A percentile compares a stretch with the other conserved stretches of the same genome.
Conservation (phyloP, 1,140 invertebrate species). For the Eciton burchellii region DNA sequence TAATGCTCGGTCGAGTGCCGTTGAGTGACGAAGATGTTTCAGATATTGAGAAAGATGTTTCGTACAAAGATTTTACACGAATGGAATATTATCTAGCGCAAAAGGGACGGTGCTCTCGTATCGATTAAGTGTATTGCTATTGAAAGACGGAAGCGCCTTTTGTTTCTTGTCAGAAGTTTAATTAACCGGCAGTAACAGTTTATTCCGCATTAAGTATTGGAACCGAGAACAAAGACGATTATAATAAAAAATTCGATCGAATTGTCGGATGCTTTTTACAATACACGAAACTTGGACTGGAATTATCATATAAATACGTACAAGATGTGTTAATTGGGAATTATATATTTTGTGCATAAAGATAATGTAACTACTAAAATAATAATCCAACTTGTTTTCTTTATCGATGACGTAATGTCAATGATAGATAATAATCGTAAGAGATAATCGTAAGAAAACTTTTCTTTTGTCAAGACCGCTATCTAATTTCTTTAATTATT, state of each 20-base stretch:
- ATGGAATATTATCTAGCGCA: neutral
- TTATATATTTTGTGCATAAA: too few relatives aligned
- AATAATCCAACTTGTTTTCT: too few relatives aligned
- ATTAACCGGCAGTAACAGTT: conserved; percentile 20
- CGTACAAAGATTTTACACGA: conserved; percentile 4
- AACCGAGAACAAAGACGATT: conserved; percentile 20
- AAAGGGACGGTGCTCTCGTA: neutral
- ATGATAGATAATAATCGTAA: too few relatives aligned
- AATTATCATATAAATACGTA: too few relatives aligned
- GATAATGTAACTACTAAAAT: too few relatives aligned
- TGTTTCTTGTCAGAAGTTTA: conserved; percentile 34
- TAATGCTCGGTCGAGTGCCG: neutral
- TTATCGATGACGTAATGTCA: too few relatives aligned
- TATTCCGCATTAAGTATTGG: conserved; percentile 29
- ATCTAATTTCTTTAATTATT: too few relatives aligned
- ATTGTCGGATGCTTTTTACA: neutral
- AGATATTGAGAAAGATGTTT: neutral
- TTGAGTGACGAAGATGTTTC: neutral
- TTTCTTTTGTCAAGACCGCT: too few relatives aligned
- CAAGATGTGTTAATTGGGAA: too few relatives aligned
- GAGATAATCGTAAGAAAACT: too few relatives aligned
- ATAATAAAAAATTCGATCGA: neutral
- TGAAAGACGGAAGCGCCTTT: conserved; percentile 10
- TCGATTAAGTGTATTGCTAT: conserved; percentile 5
- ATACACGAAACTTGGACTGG: too few relatives aligned